Evolutionary conservation across 2,888 invertebrate species (phyloP), one percentile per base, ranked within the genome.

Genomic region (Tenthredo amoena): DNA sequence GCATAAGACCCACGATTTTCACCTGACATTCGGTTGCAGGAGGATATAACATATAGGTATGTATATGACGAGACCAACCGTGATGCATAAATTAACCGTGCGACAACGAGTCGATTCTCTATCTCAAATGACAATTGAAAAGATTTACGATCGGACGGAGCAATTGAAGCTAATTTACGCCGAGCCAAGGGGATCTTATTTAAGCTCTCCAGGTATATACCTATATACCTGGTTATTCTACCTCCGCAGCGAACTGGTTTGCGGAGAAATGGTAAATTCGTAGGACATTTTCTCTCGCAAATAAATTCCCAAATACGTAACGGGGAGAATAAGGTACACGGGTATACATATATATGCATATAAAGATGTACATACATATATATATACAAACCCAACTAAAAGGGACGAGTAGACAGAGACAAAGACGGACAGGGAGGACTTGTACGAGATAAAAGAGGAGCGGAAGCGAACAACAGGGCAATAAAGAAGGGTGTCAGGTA

Each of bases 381-480:
- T 31, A 40, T 74, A 26, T 9, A 37, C 71, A 37, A 82, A 43
- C 37, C 21, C 43, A 74, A 18, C 84, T 21, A 31, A 34, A 62
- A 47, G 43, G 76, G 50, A 84, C 65, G 58, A 77, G 55, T 85
- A 58, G 74, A 74, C 47, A 21, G 71, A 26, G 76, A 12, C 21
- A 77, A 26, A 34, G 65, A 71, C 68, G n/a, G 71, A 71, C 68
- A 37, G 83, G 15, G 71, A 71, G 47, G 83, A 84, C 40, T 18
- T 21, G 43, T 65, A 40, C 65, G n/a, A 34, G 43, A 34, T 37
- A 71, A 74, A 84, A 77, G 76, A 85, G 68, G 74, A n/a, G 77
- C 79, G 68, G 87, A 87, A 84, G 81, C 85, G 88, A 89, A 90
- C 89, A 90, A 89, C 89, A 89, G 89, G 85, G 88, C 87, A 87